Conservation (phyloP, 92 coral and sea anemone species). For the Bergia sp. region DNA sequence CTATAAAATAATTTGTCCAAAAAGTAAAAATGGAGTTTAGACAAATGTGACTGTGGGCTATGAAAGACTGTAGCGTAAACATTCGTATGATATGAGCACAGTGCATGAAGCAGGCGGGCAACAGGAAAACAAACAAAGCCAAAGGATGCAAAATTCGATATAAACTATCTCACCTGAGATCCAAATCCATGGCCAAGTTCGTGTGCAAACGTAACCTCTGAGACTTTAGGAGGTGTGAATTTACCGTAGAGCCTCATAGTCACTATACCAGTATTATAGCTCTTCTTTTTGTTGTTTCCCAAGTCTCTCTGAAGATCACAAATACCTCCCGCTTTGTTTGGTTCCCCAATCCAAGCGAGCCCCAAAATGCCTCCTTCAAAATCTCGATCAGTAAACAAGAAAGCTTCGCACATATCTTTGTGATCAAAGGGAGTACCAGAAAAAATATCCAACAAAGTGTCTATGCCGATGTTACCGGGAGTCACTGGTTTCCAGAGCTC, state of each 20-base stretch:
- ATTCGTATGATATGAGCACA: not conserved
- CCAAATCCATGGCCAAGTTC: constrained; percentile 99
- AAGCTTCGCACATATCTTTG: constrained; percentile 85
- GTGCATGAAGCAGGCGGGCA: not conserved
- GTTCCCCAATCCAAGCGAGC: constrained; percentile 92
- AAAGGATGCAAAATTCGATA: not conserved
- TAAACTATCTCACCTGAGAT: constrained; percentile 70
- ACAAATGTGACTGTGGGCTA: not conserved
- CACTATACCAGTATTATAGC: constrained; percentile 91
- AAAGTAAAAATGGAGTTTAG: too few relatives aligned
- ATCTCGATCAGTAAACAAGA: constrained; percentile 92
- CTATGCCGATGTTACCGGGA: constrained; percentile 79
- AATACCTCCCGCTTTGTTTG: constrained; percentile 79
- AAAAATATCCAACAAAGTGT: constrained; percentile 81
- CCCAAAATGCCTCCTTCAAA: constrained; percentile 97
- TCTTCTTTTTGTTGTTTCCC: constrained; percentile 62
- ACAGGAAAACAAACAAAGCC: not conserved
- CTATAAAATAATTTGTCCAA: not conserved
- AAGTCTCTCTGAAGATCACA: constrained; percentile 58
- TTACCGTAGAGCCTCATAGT: constrained; percentile 84
- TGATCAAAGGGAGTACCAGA: constrained; percentile 66
- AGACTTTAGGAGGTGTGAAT: constrained; percentile 89
- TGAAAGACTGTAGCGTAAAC: not conserved
- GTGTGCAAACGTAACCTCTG: constrained; percentile 96
- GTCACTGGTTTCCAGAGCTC: constrained; percentile 64